Base-by-base conservation (phyloP, 2,113 vertebrate genomes). In the Ondatra zibethicus region DNA sequence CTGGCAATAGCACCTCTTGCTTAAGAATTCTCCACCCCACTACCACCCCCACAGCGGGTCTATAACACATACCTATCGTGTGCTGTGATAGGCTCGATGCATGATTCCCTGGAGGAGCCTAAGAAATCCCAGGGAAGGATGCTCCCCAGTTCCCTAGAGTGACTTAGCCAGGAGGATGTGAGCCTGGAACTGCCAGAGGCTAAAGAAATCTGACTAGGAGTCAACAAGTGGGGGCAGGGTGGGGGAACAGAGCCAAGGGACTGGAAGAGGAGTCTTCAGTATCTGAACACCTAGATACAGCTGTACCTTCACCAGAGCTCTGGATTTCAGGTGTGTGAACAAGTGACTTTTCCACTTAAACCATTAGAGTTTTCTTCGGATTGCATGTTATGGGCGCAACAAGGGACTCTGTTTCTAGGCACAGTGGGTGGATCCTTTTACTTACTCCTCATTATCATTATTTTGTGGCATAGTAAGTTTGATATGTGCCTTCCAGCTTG, bases 21-120 rank as follows among this genome's bases (percentile, higher is more conserved):
- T 91, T 87, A 7, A 7, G 4, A 66, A 25, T 68, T 42, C 31
- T 16, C 84, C 36, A 45, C 73, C 42, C 23, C 21, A 47, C 39
- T 16, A 13, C 23, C 50, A 5, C 39, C 19, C 3, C 4, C 7
- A 19, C 0, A 2, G 58, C 27, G 11, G 9, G 29, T 25, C 58
- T 63, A 23, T 39, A 52, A 68, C n/a, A 39, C 31, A 63, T 23
- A 50, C n/a, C 33, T 42, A 17, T 23, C 16, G 31, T 16, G 9
- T 39, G 21, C 36, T 73, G 39, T 1, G 42, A 52, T 17, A 61
- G 55, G 17, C 65, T 89, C 3, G 12, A 68, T 8, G 4, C 65
- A 88, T 14, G 55, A 27, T 6, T 75, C 25, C 75, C 66, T 5
- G 7, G 14, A 75, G 19, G 17, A 68, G 36, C 58, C 4, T 7